A percentile compares a stretch with the other conserved stretches of the same genome.
Evolutionary conservation across 23 tunicate species (phyloP).

Genomic region (Trididemnum miniatum): DNA sequence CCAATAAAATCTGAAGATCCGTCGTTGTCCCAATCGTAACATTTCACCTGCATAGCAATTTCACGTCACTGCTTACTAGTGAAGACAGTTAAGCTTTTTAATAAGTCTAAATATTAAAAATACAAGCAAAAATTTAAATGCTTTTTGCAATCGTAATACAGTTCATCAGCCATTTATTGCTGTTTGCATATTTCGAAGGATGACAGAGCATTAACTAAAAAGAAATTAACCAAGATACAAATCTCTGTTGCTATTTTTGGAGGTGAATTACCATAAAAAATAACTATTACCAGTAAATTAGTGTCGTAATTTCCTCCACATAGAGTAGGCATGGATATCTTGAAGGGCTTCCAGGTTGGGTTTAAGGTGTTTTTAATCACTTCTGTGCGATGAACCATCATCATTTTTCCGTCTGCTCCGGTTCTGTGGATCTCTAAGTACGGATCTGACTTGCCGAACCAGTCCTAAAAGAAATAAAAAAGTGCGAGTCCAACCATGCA

Average conservation of each 20-base stretch:
- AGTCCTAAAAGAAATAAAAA: conserved; percentile 79
- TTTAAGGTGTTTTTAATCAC: conserved; percentile 52
- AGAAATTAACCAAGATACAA: no score
- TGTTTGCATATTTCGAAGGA: no score
- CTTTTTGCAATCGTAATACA: no score
- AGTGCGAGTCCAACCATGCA: no score
- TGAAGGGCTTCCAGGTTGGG: conserved; percentile 64
- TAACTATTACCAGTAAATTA: conserved; percentile 29
- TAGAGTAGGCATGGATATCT: conserved; percentile 43
- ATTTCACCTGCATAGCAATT: conserved; percentile 43
- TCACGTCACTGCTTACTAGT: no score
- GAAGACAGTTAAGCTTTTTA: not conserved
- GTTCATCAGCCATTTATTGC: no score
- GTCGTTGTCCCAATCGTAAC: conserved; percentile 62
- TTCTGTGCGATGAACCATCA: conserved; percentile 53
- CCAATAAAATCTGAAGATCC: conserved; percentile 69
- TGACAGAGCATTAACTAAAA: no score
- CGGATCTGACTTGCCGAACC: conserved; percentile 94
- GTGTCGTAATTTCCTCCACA: conserved; percentile 62
- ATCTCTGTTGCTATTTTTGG: no score
- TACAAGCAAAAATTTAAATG: no score
- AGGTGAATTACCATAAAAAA: no score
- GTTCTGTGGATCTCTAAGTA: conserved; percentile 52
- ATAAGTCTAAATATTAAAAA: no score
- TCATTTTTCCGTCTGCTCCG: conserved; percentile 34